phyloP scores from a whole-genome alignment of 2,888 invertebrate genomes.

The Apotomis capreana region DNA sequence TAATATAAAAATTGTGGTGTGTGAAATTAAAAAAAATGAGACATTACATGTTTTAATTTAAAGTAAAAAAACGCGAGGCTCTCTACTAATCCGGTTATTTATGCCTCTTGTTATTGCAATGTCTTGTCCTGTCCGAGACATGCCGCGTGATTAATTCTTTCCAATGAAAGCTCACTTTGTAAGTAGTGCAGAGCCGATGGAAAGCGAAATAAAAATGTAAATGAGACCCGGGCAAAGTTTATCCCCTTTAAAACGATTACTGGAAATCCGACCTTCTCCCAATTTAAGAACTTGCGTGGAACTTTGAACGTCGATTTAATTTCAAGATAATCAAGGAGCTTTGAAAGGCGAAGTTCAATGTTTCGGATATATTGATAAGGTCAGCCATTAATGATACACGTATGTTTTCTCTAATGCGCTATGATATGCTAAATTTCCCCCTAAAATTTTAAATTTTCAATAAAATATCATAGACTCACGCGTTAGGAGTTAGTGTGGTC shows the following conservation, averaged over 20 bases:
- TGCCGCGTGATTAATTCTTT: slow-evolving; percentile 32
- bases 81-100: neutral
- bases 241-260: slow-evolving; percentile 38
- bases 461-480: too few species aligned
- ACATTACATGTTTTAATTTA: too few species aligned
- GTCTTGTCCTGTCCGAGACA: slow-evolving; percentile 10
- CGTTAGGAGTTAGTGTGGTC: too few species aligned
- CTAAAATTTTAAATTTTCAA: too few species aligned
- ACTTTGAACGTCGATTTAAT: slow-evolving; percentile 34
- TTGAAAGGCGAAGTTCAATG: slow-evolving; percentile 1
- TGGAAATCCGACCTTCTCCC: slow-evolving; percentile 24
- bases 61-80: too few species aligned
- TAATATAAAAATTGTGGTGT: too few species aligned
- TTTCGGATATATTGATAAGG: too few species aligned
- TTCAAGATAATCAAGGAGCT: slow-evolving; percentile 14
- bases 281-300: slow-evolving; percentile 31
- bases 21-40: too few species aligned
- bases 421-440: too few species aligned
- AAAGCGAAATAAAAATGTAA: slow-evolving; percentile 36
- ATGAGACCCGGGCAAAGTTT: slow-evolving; percentile 27
- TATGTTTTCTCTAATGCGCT: too few species aligned
- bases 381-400: too few species aligned
- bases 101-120: slow-evolving; percentile 6
- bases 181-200: slow-evolving; percentile 15
- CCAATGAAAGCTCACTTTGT: slow-evolving; percentile 31